Evolutionary conservation across 2,113 vertebrate species (phyloP).

Genomic region (Takifugu bimaculatus): DNA sequence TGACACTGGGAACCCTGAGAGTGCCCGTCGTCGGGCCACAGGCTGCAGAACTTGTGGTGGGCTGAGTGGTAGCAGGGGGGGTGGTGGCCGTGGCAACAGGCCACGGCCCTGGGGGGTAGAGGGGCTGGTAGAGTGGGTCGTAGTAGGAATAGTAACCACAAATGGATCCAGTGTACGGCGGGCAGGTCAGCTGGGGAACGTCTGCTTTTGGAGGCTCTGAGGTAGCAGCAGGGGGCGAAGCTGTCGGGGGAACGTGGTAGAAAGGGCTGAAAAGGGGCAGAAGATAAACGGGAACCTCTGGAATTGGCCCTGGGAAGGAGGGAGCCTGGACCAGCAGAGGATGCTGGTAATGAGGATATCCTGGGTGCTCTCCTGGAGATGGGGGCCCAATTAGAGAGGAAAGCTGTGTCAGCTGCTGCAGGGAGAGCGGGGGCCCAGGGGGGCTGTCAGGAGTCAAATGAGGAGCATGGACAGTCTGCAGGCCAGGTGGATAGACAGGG

Average conservation of each 20-base stretch:
- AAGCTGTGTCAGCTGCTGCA: not conserved
- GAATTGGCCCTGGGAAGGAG: not conserved
- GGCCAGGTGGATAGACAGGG: conserved; percentile 21
- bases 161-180: conserved; percentile 1
- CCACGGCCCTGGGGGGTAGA: conserved; percentile 1
- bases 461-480: conserved; percentile 3
- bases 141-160: conserved; percentile 26
- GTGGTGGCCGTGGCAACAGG: not conserved
- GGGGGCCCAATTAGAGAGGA: not conserved
- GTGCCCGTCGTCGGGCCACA: conserved; percentile 2
- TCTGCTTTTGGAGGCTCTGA: conserved; percentile 1
- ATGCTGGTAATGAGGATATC: not conserved
- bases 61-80: not conserved
- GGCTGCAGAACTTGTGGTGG: not conserved
- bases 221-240: not conserved
- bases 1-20: conserved; percentile 21
- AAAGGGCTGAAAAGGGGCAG: not conserved
- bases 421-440: not conserved
- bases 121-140: conserved; percentile 14
- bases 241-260: conserved; percentile 4
- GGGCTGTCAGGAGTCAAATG: conserved; percentile 3
- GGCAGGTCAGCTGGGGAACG: conserved; percentile 12
- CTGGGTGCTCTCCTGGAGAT: conserved; percentile 1
- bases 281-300: conserved; percentile 5
- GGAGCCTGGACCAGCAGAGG: not conserved